These are phyloP conservation scores for Catharus ustulatus DNA, from an alignment of 2,797 vertebrate species.

Conservation along the genomic window DNA sequence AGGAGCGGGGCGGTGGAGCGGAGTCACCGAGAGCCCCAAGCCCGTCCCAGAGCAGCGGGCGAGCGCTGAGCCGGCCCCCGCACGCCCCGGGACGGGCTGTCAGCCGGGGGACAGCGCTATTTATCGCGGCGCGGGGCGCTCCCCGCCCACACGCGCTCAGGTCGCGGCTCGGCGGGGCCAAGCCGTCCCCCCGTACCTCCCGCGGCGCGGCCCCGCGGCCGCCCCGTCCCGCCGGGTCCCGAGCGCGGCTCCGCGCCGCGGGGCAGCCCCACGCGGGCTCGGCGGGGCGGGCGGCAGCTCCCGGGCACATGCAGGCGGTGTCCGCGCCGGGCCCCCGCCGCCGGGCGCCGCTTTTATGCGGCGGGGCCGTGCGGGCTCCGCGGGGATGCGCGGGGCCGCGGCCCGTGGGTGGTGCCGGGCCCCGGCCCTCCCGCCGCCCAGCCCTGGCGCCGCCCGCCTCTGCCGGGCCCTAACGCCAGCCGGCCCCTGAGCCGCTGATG, in stretches of 20 bases:
- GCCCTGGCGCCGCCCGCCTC: conserved; percentile 10
- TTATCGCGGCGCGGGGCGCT: conserved; percentile 33
- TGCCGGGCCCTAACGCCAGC: neutral
- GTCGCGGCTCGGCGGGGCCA: neutral
- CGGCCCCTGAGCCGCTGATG: neutral
- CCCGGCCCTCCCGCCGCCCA: neutral
- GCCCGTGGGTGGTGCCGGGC: no score
- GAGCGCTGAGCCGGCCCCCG: neutral
- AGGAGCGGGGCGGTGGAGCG: neutral
- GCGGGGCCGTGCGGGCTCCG: no score
- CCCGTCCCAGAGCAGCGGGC: fast-evolving
- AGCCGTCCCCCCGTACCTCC: conserved; percentile 1
- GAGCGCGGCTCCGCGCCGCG: no score
- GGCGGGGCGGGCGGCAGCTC: no score
- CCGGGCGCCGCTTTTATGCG: no score
- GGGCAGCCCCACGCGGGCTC: no score
- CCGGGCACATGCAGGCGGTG: no score
- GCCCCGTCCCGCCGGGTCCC: no score
- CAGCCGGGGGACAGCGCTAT: conserved; percentile 3
- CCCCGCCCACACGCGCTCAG: conserved; percentile 47
- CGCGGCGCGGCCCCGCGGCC: neutral
- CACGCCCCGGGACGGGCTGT: conserved; percentile 37
- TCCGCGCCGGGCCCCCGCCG: no score
- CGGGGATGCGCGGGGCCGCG: no score
- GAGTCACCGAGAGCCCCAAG: neutral